Evolutionary conservation across 2,797 vertebrate genomes (phyloP).

Genomic region (Rhadinocentrus ornatus): DNA sequence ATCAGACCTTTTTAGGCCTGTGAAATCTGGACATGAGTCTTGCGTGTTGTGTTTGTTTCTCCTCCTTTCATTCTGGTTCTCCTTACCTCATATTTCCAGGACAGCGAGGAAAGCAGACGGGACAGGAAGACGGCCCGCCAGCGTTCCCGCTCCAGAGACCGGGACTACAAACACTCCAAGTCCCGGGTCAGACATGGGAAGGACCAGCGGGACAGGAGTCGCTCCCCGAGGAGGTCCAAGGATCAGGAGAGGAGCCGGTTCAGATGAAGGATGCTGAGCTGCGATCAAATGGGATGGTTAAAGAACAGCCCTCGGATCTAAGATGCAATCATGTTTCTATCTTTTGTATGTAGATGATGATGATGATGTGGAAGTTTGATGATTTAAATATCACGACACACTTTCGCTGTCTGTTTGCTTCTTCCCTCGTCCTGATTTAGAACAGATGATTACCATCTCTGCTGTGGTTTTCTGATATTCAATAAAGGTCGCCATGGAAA

Average conservation of each 20-base stretch:
- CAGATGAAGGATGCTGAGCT: slow-evolving; percentile 42
- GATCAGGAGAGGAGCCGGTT: slow-evolving; percentile 85
- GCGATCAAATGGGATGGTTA: neutral
- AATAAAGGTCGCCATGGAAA: slow-evolving; percentile 50
- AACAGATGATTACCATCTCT: slow-evolving; percentile 6
- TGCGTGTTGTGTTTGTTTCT: neutral
- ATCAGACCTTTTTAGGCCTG: too few species aligned
- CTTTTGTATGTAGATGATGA: neutral
- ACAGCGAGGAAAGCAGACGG: slow-evolving; percentile 79
- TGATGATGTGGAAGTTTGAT: too few species aligned
- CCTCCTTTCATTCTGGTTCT: neutral
- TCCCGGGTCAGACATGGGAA: slow-evolving; percentile 78
- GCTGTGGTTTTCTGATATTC: slow-evolving; percentile 30
- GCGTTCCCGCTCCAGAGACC: slow-evolving; percentile 76
- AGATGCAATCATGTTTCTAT: neutral
- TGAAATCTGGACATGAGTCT: too few species aligned
- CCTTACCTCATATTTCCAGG: slow-evolving; percentile 55
- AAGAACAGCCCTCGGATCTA: slow-evolving; percentile 9
- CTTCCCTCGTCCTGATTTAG: neutral
- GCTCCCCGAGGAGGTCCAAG: slow-evolving; percentile 88
- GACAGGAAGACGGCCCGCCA: slow-evolving; percentile 80
- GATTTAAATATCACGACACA: too few species aligned
- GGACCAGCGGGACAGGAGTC: slow-evolving; percentile 82
- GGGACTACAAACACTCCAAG: slow-evolving; percentile 70
- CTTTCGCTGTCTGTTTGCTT: slow-evolving; percentile 6